Percentiles rank a stretch among this genome's conserved stretches.
These are phyloP conservation scores for Ophiodon elongatus DNA, from an alignment of 2,113 vertebrate species.

Conservation along the genomic window DNA sequence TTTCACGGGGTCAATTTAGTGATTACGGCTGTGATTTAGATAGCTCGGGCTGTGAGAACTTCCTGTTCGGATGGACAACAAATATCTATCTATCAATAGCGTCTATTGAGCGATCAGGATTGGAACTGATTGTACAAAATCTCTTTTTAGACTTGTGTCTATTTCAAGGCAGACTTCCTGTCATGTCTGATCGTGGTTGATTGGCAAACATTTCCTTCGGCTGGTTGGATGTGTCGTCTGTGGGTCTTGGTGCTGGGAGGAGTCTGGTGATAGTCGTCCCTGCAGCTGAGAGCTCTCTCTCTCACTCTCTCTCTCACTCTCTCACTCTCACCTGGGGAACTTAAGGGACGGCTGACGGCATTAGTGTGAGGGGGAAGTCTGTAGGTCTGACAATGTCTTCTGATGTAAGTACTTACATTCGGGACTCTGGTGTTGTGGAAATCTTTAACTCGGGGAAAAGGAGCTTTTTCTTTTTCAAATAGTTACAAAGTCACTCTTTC, in stretches of 20 bases:
- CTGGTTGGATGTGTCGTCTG: slow-evolving; percentile 27
- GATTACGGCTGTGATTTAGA: neutral
- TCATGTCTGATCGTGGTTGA: slow-evolving; percentile 17
- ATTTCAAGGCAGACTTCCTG: neutral
- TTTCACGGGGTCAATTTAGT: neutral
- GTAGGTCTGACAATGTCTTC: slow-evolving; percentile 48
- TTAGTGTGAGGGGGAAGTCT: slow-evolving; percentile 11
- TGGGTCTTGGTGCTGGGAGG: slow-evolving; percentile 45
- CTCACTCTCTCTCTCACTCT: slow-evolving; percentile 19
- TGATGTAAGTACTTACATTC: slow-evolving; percentile 54
- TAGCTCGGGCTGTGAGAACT: neutral
- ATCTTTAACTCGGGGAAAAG: neutral
- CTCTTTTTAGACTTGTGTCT: neutral
- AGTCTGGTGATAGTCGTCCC: slow-evolving; percentile 45
- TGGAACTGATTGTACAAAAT: neutral
- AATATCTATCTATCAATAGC: neutral
- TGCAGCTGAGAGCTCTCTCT: slow-evolving; percentile 6
- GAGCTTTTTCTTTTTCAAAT: neutral
- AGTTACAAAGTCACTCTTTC: neutral
- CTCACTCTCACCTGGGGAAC: slow-evolving; percentile 50
- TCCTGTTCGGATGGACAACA: neutral
- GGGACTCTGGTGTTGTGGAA: neutral
- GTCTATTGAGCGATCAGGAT: neutral
- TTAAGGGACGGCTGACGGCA: neutral
- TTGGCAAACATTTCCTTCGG: slow-evolving; percentile 39